Percentiles rank a stretch among this genome's conserved stretches.
Conservation (phyloP, 2,113 vertebrate genomes). For the Cyanocitta stelleri region DNA sequence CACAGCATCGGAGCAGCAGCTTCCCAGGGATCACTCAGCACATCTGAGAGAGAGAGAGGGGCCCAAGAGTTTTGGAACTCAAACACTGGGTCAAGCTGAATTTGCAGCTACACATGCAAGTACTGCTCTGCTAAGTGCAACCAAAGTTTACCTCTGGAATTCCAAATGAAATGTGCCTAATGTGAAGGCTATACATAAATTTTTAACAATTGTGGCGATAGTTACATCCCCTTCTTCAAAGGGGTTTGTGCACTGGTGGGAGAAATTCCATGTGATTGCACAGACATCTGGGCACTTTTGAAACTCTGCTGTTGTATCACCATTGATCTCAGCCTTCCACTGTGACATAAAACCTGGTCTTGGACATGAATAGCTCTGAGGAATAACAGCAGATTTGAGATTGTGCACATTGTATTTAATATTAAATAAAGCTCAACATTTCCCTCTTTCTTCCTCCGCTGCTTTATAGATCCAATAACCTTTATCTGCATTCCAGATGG, state of each 20-base stretch:
- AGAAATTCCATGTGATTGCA: neutral
- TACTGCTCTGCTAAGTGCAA: neutral
- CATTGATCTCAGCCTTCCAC: neutral
- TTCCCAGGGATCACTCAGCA: neutral
- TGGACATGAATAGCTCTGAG: neutral
- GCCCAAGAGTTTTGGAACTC: neutral
- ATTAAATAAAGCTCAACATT: neutral
- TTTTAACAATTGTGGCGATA: neutral
- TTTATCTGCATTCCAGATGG: neutral
- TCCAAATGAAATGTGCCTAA: neutral
- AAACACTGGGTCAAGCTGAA: neutral
- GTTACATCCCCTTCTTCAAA: neutral
- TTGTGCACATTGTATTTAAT: neutral
- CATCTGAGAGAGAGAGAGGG: neutral
- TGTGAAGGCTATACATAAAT: neutral
- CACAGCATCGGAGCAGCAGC: neutral
- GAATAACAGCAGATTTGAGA: neutral
- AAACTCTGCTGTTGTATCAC: neutral
- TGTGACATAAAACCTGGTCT: neutral
- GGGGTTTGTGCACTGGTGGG: neutral
- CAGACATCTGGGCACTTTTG: neutral
- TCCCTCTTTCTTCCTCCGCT: neutral
- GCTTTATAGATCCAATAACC: neutral
- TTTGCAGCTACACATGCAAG: neutral
- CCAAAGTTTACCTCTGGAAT: neutral